These are phyloP conservation scores for Neodontobutis hainanensis DNA, from an alignment of 2,113 vertebrate genomes.

Conservation along the genomic window DNA sequence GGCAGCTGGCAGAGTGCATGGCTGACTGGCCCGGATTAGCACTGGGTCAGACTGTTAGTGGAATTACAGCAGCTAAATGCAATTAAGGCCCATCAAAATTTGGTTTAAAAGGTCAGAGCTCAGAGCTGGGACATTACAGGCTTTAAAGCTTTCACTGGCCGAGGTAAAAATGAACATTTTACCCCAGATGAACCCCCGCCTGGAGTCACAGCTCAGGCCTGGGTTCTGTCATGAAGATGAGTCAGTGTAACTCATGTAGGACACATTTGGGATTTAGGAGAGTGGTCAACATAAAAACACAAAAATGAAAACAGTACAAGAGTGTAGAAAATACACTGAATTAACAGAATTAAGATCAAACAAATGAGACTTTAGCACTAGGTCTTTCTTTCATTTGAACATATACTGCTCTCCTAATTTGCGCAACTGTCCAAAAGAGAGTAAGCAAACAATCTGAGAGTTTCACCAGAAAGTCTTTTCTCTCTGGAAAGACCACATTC, in stretches of 20 bases:
- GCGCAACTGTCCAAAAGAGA: too few relatives aligned
- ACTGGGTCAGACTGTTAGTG: conserved; percentile 63
- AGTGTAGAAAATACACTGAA: too few relatives aligned
- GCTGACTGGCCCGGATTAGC: conserved; percentile 61
- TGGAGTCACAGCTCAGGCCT: background rate
- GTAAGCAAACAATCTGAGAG: too few relatives aligned
- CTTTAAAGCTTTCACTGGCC: conserved; percentile 14
- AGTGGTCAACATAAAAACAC: too few relatives aligned
- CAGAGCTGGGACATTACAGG: conserved; percentile 16
- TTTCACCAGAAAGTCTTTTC: too few relatives aligned
- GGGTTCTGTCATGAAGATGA: background rate
- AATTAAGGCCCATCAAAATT: conserved; percentile 71
- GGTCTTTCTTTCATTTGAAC: too few relatives aligned
- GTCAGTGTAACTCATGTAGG: conserved; percentile 9
- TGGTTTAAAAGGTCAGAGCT: conserved; percentile 60
- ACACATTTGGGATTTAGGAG: too few relatives aligned
- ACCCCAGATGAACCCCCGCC: background rate
- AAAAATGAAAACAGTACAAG: too few relatives aligned
- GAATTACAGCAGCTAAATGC: conserved; percentile 74
- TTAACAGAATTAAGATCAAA: too few relatives aligned
- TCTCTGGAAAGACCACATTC: too few relatives aligned
- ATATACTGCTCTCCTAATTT: too few relatives aligned
- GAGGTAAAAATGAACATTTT: conserved; percentile 12
- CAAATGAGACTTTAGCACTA: too few relatives aligned
- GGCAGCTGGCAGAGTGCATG: conserved; percentile 55